These are phyloP conservation scores for Dynastes hyllus DNA, from an alignment of 2,888 invertebrate genomes.

Conservation along the genomic window DNA sequence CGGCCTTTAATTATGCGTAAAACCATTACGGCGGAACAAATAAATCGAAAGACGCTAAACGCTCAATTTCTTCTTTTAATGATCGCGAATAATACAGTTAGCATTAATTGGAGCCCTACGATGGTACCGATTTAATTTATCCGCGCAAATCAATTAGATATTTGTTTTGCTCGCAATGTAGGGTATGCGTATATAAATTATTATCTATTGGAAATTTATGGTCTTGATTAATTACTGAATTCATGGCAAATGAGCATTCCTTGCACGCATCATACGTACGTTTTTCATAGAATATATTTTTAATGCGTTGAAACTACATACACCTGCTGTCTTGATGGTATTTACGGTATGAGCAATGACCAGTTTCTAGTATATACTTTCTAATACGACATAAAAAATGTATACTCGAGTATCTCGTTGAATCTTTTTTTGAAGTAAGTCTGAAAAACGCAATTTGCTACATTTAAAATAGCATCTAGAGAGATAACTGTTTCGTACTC, in stretches of 20 bases:
- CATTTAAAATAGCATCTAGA: too few relatives aligned
- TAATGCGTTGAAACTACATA: not conserved
- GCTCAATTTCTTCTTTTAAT: constrained; percentile 18
- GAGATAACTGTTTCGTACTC: too few relatives aligned
- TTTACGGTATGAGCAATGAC: constrained; percentile 7
- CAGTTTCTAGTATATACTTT: not conserved
- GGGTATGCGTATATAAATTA: not conserved
- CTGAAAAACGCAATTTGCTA: too few relatives aligned
- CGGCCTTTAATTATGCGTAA: constrained; percentile 33
- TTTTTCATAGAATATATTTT: not conserved
- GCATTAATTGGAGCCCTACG: constrained; percentile 1
- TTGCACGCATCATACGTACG: not conserved
- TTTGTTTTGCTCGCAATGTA: constrained; percentile 15
- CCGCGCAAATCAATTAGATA: not conserved
- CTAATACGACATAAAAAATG: not conserved
- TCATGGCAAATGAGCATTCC: constrained; percentile 5
- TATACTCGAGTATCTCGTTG: too few relatives aligned
- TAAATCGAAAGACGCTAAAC: constrained; percentile 20
- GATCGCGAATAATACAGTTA: constrained; percentile 20
- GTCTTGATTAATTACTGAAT: constrained; percentile 13
- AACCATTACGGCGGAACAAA: constrained; percentile 12
- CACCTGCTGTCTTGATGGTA: constrained; percentile 16
- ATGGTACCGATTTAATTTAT: constrained; percentile 9
- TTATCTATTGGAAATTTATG: constrained; percentile 14
- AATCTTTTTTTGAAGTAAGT: too few relatives aligned